Base-by-base conservation (phyloP, 2,113 vertebrate genomes). In the Vireo altiloquus region DNA sequence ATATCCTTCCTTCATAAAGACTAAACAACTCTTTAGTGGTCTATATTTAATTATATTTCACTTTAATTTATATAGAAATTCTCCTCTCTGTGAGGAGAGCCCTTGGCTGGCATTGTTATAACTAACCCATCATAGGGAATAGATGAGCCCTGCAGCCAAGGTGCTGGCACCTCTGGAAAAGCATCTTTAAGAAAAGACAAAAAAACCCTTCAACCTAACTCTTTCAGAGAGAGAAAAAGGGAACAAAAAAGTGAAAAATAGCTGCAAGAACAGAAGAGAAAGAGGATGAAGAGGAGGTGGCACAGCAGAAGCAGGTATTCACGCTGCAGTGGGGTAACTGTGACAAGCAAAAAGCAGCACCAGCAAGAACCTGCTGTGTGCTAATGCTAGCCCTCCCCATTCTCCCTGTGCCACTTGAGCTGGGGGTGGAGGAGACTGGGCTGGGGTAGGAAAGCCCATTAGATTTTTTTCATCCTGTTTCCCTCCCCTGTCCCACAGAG, bases 111-210 rank as follows among this genome's bases (percentile, higher is more conserved):
- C 13, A n/a, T 4, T 2, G 23, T 28, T 54, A 2, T 28, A 46
- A 3, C 2, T 0, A 0, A 37, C 11, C 18, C 25, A 44, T 7
- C 0, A 1, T 3, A 53, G 12, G 39, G 22, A 28, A 30, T 3
- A 6, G 11, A 20, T 37, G 14, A 63, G n/a, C 28, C 12, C 21
- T 8, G 11, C 16, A 54, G 28, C 13, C 21, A 19, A 33, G 16
- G 3, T 21, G 6, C 11, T 11, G 24, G 8, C 5, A 9, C 15
- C 10, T 50, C 40, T 81, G 49, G 69, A 22, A 77, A 64, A 54
- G 7, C 1, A 1, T 31, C 28, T 33, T 68, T 72, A 50, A 59
- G 31, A 81, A 81, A 64, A 72, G 17, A 3, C 3, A 54, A 28
- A 59, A 71, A 46, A 9, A 8, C 0, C 2, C 13, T 8, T 39